Conservation (phyloP, 92 coral and sea anemone species). For the Porites evermanni region DNA sequence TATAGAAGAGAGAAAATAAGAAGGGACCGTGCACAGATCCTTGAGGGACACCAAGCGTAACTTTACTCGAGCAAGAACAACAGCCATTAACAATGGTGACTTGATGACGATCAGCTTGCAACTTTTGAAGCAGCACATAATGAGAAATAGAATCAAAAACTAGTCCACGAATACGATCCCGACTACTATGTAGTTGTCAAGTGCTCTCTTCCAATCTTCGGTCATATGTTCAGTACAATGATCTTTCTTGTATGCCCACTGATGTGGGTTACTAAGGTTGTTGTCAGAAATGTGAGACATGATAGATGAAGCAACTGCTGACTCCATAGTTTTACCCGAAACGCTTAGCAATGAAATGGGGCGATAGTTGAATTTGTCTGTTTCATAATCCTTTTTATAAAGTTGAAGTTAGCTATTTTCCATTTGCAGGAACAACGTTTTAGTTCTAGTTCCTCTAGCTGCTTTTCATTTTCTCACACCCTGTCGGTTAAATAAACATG, state of each 20-base stretch:
- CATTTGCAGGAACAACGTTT: too few relatives aligned
- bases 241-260: constrained; percentile 5
- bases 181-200: constrained; percentile 13
- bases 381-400: neutral
- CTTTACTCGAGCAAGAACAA: neutral
- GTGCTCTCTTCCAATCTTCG: constrained; percentile 38
- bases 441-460: too few relatives aligned
- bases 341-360: constrained; percentile 5
- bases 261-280: neutral
- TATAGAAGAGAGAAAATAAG: constrained; percentile 41
- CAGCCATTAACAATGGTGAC: constrained; percentile 15
- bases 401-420: neutral
- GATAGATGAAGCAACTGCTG: neutral
- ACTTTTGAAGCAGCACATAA: constrained; percentile 8
- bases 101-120: constrained; percentile 3
- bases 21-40: constrained; percentile 29
- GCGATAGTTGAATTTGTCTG: constrained; percentile 6
- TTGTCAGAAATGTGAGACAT: neutral
- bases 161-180: constrained; percentile 33
- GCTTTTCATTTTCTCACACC: too few relatives aligned
- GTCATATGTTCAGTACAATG: constrained; percentile 32
- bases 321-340: constrained; percentile 4
- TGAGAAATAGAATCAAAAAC: constrained; percentile 27
- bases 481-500: too few relatives aligned
- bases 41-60: too few relatives aligned